Evolutionary conservation across 2,797 vertebrate genomes (phyloP), one percentile per base, ranked within the genome.

Genomic region (Pangasius djambal): DNA sequence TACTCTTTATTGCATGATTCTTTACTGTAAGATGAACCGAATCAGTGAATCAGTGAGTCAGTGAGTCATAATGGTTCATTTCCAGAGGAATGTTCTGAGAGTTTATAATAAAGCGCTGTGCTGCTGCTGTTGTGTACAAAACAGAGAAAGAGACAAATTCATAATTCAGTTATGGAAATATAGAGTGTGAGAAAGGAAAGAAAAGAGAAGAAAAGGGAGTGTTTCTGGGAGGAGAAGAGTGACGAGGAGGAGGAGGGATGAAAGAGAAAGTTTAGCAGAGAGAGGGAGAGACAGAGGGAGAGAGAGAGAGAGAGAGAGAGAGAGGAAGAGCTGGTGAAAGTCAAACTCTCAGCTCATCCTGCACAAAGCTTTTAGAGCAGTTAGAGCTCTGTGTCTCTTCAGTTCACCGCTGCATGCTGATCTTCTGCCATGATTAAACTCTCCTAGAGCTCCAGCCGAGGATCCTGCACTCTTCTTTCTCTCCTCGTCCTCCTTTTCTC

Each of bases 241-340:
- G 83, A 89, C 61, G 25, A 57, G 63, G 74, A 61, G 70, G 85
- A 75, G 86, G 89, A 85, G 74, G 44, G 63, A 72, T 69, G 65
- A 75, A 81, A 86, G 50, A 85, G 84, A 89, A 78, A 89, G 88
- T 89, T 84, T 25, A 78, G 40, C 52, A n/a, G 55, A 83, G 85
- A 61, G 74, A 79, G 59, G 34, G 82, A 77, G 74, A 50, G 37
- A 37, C 37, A 37, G 81, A 34, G 77, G 74, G 65, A 82, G 84
- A n/a, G 55, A 83, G 85, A 61, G 74, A 70, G 48, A 37, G 82
- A 77, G 74, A 50, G 77, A n/a, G 57, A 82, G 85, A 59, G 52
- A 57, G 57, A 78, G 79, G 52, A 55, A 88, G 61, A n/a, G 59
- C 37, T 65, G 37, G 82, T 28, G 82, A 22, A 86, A 86, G 59